phyloP scores from a whole-genome alignment of 2,113 vertebrate genomes.

The Colaptes auratus region DNA sequence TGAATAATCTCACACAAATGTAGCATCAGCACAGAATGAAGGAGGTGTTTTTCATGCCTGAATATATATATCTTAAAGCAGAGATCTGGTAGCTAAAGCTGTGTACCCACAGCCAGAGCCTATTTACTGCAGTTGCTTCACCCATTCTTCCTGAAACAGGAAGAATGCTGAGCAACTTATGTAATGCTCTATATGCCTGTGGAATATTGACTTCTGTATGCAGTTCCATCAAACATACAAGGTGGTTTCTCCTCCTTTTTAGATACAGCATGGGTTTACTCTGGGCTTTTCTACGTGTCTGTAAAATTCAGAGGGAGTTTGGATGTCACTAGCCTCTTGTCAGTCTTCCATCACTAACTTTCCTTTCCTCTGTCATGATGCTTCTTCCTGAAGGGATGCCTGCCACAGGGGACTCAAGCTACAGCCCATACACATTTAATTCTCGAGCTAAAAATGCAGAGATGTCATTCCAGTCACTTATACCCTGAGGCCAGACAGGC shows the following conservation, averaged over 20 bases:
- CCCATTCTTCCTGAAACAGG: neutral
- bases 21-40: neutral
- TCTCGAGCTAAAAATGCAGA: slow-evolving; percentile 52
- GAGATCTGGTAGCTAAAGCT: neutral
- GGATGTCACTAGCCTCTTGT: neutral
- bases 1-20: slow-evolving; percentile 37
- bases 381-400: neutral
- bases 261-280: neutral
- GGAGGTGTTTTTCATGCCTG: neutral
- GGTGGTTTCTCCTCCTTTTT: neutral
- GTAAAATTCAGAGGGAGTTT: neutral
- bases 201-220: neutral
- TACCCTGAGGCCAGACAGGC: slow-evolving; percentile 26
- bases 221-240: neutral
- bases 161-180: neutral
- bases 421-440: slow-evolving; percentile 37
- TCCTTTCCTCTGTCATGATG: neutral
- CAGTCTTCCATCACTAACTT: neutral
- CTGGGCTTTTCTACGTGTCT: neutral
- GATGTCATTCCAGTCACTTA: slow-evolving; percentile 60
- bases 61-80: neutral
- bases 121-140: neutral
- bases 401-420: slow-evolving; percentile 14
- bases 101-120: neutral
- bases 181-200: neutral